Evolutionary conservation across 2,888 invertebrate species (phyloP).

Genomic region (Kuschelorhynchus macadamiae): DNA sequence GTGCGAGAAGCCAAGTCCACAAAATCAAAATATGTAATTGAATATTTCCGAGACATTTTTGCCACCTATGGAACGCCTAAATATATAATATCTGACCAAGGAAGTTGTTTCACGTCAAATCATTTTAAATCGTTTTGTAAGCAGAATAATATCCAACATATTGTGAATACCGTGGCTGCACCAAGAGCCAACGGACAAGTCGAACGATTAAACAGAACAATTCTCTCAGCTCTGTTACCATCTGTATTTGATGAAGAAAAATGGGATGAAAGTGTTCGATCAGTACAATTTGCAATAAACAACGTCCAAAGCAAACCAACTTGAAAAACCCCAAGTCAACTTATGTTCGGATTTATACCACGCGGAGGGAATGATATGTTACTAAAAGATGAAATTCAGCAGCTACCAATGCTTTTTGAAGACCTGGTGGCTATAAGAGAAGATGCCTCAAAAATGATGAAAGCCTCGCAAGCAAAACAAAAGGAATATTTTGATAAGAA

Average conservation of each 20-base stretch:
- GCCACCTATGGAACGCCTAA: slow-evolving; percentile 54
- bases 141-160: slow-evolving; percentile 57
- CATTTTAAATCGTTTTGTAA: slow-evolving; percentile 60
- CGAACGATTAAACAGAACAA: slow-evolving; percentile 59
- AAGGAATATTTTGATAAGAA: too few species aligned
- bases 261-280: slow-evolving; percentile 58
- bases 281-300: too few species aligned
- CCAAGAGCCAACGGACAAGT: slow-evolving; percentile 47
- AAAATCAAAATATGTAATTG: slow-evolving; percentile 49
- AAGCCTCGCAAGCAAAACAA: too few species aligned
- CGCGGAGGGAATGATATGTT: slow-evolving; percentile 30
- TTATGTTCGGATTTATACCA: slow-evolving; percentile 46
- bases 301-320: too few species aligned
- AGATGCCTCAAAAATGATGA: too few species aligned
- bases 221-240: slow-evolving; percentile 55
- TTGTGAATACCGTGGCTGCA: slow-evolving; percentile 50
- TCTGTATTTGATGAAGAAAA: slow-evolving; percentile 54
- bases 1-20: slow-evolving; percentile 42
- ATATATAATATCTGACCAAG: slow-evolving; percentile 63
- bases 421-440: too few species aligned
- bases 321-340: slow-evolving; percentile 45
- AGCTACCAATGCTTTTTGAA: slow-evolving; percentile 49
- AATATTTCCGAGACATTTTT: slow-evolving; percentile 39
- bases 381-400: slow-evolving; percentile 46
- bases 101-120: slow-evolving; percentile 64